A percentile compares a stretch with the other conserved stretches of the same genome.
Evolutionary conservation across 2,113 vertebrate species (phyloP).

Genomic region (Myiozetetes cayanensis): DNA sequence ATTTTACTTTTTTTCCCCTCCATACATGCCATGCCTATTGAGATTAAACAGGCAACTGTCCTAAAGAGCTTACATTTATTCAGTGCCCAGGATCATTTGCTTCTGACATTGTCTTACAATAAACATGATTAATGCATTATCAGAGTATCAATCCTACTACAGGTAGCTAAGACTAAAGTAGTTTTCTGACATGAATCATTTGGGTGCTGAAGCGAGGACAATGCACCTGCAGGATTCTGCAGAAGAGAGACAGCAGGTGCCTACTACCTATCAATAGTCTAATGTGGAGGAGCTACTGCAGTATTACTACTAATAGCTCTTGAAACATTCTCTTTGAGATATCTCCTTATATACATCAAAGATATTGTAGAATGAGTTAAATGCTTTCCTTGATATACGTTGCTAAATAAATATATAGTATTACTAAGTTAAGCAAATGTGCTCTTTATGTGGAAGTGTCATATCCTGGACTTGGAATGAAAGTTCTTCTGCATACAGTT

Average conservation of each 20-base stretch:
- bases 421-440: not conserved
- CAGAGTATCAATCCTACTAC: not conserved
- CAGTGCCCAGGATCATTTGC: not conserved
- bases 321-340: not conserved
- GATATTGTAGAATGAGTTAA: not conserved
- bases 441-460: not conserved
- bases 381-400: not conserved
- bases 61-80: not conserved
- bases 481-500: not conserved
- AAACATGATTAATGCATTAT: not conserved
- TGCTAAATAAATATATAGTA: not conserved
- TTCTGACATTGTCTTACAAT: not conserved
- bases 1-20: not conserved
- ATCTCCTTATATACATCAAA: not conserved
- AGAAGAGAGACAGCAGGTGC: not conserved
- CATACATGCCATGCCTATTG: not conserved
- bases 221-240: not conserved
- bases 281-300: not conserved
- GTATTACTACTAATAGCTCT: not conserved
- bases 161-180: not conserved
- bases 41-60: not conserved
- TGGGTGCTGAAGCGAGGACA: not conserved
- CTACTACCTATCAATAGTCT: not conserved
- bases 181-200: not conserved
- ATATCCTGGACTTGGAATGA: not conserved